Percentiles rank a stretch among this genome's conserved stretches.
These are phyloP conservation scores for Malacosoma neustria DNA, from an alignment of 2,888 invertebrate species.

Conservation along the genomic window DNA sequence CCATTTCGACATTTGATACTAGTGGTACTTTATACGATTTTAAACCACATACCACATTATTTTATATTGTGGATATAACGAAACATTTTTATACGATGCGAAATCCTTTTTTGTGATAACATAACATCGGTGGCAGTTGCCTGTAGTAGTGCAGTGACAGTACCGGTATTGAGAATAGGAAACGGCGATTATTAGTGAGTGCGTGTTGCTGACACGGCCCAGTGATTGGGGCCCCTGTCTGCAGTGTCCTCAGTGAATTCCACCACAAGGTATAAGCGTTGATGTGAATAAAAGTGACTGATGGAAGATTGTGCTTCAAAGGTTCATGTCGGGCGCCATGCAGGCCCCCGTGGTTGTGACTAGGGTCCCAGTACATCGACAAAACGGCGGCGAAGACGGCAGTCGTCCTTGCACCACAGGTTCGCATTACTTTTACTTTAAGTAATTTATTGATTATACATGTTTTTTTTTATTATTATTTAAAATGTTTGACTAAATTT, in stretches of 20 bases:
- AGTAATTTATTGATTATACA: too few relatives aligned
- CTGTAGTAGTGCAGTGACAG: constrained; percentile 42
- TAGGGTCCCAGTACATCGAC: constrained; percentile 46
- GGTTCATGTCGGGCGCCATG: constrained; percentile 52
- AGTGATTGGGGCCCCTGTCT: constrained; percentile 40
- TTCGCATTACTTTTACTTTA: constrained; percentile 26
- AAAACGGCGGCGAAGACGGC: constrained; percentile 61
- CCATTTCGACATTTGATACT: constrained; percentile 20
- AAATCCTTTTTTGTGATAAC: constrained; percentile 55
- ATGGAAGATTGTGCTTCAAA: constrained; percentile 55
- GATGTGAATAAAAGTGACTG: constrained; percentile 41
- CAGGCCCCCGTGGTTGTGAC: constrained; percentile 48
- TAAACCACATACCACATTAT: constrained; percentile 6
- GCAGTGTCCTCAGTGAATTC: constrained; percentile 50
- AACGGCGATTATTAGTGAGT: constrained; percentile 53
- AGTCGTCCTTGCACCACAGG: constrained; percentile 59
- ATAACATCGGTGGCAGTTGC: constrained; percentile 42
- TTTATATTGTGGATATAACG: constrained; percentile 1
- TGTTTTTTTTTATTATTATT: too few relatives aligned
- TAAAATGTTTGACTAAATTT: constrained; percentile 1
- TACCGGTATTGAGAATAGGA: constrained; percentile 38
- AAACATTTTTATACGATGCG: constrained; percentile 30
- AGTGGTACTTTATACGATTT: constrained; percentile 19
- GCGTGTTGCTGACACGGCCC: constrained; percentile 57
- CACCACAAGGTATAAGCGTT: constrained; percentile 29